These are phyloP conservation scores for Ophiodon elongatus DNA, from an alignment of 2,113 vertebrate genomes.

Conservation along the genomic window DNA sequence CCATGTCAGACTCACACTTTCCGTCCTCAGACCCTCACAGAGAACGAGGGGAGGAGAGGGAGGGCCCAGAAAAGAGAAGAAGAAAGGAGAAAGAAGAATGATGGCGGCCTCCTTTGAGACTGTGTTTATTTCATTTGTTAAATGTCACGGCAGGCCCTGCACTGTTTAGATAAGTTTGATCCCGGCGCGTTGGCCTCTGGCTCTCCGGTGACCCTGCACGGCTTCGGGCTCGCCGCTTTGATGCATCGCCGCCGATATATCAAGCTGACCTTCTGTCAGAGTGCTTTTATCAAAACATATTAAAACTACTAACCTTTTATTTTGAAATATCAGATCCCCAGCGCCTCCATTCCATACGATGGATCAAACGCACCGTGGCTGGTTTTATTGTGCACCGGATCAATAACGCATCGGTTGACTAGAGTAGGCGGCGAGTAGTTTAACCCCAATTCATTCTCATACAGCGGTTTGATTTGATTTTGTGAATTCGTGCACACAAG, in stretches of 20 bases:
- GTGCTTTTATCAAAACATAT: conserved; percentile 21
- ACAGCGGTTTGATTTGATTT: conserved; percentile 27
- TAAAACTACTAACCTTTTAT: conserved; percentile 28
- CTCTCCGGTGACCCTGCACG: conserved; percentile 42
- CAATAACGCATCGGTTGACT: conserved; percentile 22
- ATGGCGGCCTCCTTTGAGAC: conserved; percentile 48
- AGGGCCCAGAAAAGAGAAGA: neutral
- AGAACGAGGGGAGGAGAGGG: neutral
- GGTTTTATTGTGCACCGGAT: conserved; percentile 21
- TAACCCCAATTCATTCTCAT: neutral
- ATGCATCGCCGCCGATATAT: conserved; percentile 25
- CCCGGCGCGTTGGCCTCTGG: conserved; percentile 44
- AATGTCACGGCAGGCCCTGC: conserved; percentile 50
- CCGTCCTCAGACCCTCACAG: conserved; percentile 47
- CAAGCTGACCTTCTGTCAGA: neutral
- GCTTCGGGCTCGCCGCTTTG: conserved; percentile 13
- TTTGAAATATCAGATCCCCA: conserved; percentile 8
- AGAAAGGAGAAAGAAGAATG: conserved; percentile 3
- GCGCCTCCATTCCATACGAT: conserved; percentile 29
- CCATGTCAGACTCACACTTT: conserved; percentile 65
- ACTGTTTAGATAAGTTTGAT: conserved; percentile 62
- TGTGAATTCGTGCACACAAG: conserved; percentile 25
- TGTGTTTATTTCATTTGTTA: conserved; percentile 58
- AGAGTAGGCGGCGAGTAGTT: neutral
- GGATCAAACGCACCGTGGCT: conserved; percentile 31